phyloP scores from a whole-genome alignment of 2,797 vertebrate species.

The Peromyscus attwateri region DNA sequence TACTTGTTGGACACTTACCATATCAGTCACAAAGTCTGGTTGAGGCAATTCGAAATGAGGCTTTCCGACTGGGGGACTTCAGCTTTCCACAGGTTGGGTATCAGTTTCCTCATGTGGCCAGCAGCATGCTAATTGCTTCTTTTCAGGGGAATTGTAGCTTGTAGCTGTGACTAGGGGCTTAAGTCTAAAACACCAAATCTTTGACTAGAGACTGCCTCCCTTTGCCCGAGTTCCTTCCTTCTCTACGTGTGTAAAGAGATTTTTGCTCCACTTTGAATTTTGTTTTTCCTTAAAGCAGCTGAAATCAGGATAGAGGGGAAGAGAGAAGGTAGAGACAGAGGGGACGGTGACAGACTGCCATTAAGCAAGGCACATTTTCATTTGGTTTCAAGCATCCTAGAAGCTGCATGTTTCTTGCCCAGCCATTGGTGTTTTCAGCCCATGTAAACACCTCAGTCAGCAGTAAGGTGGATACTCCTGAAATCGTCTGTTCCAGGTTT shows the following conservation, averaged over 20 bases:
- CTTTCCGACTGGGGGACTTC: background rate
- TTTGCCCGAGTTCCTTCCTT: constrained; percentile 1
- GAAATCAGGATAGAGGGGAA: background rate
- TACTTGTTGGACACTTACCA: background rate
- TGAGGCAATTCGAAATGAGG: background rate
- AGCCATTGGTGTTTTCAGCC: background rate
- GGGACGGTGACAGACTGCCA: background rate
- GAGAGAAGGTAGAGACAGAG: background rate
- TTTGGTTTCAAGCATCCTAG: background rate
- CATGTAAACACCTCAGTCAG: background rate
- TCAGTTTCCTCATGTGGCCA: background rate
- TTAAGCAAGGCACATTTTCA: background rate
- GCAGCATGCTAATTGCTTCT: background rate
- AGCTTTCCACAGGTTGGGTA: background rate
- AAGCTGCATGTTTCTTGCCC: background rate
- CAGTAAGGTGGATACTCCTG: background rate
- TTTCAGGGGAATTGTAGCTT: background rate
- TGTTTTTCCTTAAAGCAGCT: constrained; percentile 13
- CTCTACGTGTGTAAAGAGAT: background rate
- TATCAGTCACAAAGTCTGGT: constrained; percentile 13
- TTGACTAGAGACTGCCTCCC: background rate
- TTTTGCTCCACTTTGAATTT: background rate
- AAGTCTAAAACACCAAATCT: constrained; percentile 18
- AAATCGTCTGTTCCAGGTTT: background rate
- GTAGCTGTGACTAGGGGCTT: background rate